These are phyloP conservation scores for Lottia gigantea DNA, from an alignment of 2,888 invertebrate species.

Conservation along the genomic window DNA sequence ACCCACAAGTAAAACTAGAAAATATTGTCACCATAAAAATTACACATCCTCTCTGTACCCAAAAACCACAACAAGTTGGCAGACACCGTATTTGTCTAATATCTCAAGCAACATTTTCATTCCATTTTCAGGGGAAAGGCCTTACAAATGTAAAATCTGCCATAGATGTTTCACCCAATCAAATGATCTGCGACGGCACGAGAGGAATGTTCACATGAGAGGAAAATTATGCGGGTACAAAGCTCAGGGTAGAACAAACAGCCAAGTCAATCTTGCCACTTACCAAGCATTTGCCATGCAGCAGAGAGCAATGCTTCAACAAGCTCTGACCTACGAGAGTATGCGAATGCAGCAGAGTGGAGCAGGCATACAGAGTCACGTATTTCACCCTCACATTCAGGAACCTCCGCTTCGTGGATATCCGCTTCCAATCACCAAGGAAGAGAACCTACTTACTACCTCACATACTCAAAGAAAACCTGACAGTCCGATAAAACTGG, in stretches of 20 bases:
- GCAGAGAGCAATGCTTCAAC: slow-evolving; percentile 56
- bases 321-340: slow-evolving; percentile 57
- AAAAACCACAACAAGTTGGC: no score
- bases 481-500: slow-evolving; percentile 48
- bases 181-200: slow-evolving; percentile 59
- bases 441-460: slow-evolving; percentile 22
- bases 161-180: slow-evolving; percentile 61
- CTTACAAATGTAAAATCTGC: slow-evolving; percentile 61
- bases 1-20: no score
- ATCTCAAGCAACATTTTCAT: neutral
- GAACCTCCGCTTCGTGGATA: slow-evolving; percentile 12
- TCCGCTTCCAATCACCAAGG: slow-evolving; percentile 23
- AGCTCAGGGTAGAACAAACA: slow-evolving; percentile 33
- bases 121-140: slow-evolving; percentile 23
- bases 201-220: slow-evolving; percentile 62
- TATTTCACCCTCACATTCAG: slow-evolving; percentile 8
- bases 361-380: slow-evolving; percentile 26
- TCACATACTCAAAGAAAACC: slow-evolving; percentile 23
- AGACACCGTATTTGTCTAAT: no score
- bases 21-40: no score
- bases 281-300: slow-evolving; percentile 59
- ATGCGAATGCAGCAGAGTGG: slow-evolving; percentile 34
- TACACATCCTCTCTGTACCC: no score
- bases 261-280: slow-evolving; percentile 55
- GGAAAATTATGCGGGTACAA: slow-evolving; percentile 57